phyloP scores from a whole-genome alignment of 2,888 invertebrate species.

The Lobophora halterata region DNA sequence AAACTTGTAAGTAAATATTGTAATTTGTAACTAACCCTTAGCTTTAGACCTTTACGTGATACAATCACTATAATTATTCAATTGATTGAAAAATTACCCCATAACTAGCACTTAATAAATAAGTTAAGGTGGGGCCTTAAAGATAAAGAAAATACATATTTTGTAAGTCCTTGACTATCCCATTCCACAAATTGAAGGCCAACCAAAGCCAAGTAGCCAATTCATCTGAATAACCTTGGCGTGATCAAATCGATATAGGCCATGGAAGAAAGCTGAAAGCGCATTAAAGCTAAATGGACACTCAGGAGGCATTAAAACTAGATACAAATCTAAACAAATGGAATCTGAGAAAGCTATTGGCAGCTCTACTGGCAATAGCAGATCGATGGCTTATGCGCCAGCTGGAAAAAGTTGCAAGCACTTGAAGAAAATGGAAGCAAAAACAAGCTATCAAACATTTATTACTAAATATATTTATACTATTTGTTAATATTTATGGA shows the following conservation, averaged over 20 bases:
- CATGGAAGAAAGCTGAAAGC: constrained; percentile 21
- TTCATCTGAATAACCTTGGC: constrained; percentile 25
- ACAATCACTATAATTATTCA: too few species aligned
- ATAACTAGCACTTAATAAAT: too few species aligned
- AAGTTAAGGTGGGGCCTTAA: not conserved
- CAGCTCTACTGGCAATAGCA: constrained; percentile 9
- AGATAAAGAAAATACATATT: not conserved
- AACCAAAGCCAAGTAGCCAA: constrained; percentile 18
- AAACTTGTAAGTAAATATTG: too few species aligned
- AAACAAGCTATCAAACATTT: too few species aligned
- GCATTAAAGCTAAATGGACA: constrained; percentile 23
- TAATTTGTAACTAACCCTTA: too few species aligned
- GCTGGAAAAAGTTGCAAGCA: not conserved
- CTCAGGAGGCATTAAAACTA: constrained; percentile 21
- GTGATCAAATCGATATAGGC: constrained; percentile 24
- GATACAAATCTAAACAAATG: constrained; percentile 18
- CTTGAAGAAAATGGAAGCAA: too few species aligned
- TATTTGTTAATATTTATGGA: too few species aligned
- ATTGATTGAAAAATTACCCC: too few species aligned
- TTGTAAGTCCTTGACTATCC: constrained; percentile 20
- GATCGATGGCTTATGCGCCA: constrained; percentile 1
- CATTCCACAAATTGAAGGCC: constrained; percentile 18
- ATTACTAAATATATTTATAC: too few species aligned
- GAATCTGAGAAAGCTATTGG: constrained; percentile 23
- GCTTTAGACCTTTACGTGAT: too few species aligned